Evolutionary conservation across 35 echinoderm and acorn worm species (phyloP).

Genomic region (Apostichopus californicus): DNA sequence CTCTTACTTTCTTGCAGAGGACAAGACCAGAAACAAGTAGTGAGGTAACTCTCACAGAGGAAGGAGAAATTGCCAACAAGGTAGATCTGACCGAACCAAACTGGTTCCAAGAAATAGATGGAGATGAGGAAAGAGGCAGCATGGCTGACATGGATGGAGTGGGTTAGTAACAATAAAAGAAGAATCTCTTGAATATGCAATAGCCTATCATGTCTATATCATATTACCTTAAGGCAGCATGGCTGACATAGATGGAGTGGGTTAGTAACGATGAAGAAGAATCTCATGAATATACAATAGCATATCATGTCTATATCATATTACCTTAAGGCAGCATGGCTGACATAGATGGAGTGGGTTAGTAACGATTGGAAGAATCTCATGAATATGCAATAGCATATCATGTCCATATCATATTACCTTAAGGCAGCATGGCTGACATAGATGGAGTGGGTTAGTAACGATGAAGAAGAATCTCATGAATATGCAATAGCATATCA

Average conservation of each 20-base stretch:
- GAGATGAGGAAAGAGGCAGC: conserved; percentile 59
- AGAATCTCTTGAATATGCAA: not conserved
- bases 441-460: no score
- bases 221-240: not conserved
- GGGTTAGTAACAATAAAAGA: conserved; percentile 4
- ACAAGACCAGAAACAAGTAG: conserved; percentile 16
- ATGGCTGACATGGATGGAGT: conserved; percentile 66
- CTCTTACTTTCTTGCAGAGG: conserved; percentile 29
- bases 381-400: not conserved
- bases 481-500: no score
- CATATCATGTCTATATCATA: no score
- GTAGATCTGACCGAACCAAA: conserved; percentile 75
- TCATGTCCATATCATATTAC: no score
- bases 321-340: conserved; percentile 5
- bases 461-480: no score
- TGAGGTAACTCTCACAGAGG: conserved; percentile 24
- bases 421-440: no score
- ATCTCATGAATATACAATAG: not conserved
- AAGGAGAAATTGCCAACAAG: conserved; percentile 22
- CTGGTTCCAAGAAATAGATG: conserved; percentile 85
- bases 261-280: conserved; percentile 22
- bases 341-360: conserved; percentile 69
- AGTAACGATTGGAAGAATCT: not conserved
- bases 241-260: conserved; percentile 64
- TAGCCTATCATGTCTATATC: not conserved